Evolutionary conservation across 1,140 invertebrate genomes (phyloP), one percentile per base, ranked within the genome.

Genomic region (Sarcophaga bullata): DNA sequence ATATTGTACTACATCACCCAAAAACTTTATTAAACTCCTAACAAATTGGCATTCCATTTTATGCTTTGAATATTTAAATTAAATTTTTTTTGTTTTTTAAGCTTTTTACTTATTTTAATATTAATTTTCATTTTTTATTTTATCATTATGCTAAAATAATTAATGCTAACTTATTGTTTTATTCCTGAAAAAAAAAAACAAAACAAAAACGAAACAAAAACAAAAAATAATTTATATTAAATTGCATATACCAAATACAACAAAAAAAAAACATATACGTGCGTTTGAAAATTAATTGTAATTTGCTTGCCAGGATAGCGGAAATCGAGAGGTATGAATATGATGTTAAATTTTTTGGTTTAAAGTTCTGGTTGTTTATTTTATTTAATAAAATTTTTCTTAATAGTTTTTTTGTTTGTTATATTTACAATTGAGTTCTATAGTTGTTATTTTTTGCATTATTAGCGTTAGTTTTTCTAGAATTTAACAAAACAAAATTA

Each of bases 251-350:
- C 49, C 10, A 49, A 15, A 80, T 54, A 76, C 73, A 48, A 52
- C 72, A 68, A 19, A 68, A 52, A 82, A 87, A 86, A 88, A 85
- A 86, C 89, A 89, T 88, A 89, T 86, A 84, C 81, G 73, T 78
- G 50, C 73, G 73, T 73, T 73, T 73, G 15, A 49, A 80, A n/a
- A 62, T 58, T 54, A 58, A 78, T 78, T 78, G 75, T 78, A 80
- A 88, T 86, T 88, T 90, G 86, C 86, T 87, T 91, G 85, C 85
- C 89, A 90, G 89, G 89, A 90, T 90, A 90, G 89, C 88, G 89
- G 89, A 90, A 87, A 88, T 86, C 85, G 86, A 88, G 87, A 90
- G 87, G 86, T 89, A 90, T 90, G 87, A 89, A 85, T 25, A 73
- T 80, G 72, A 75, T 75, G 54, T 62, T 62, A 83, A 25, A 78